Evolutionary conservation across 2,113 vertebrate species (phyloP).

Genomic region (Gnathonemus longibarbis): DNA sequence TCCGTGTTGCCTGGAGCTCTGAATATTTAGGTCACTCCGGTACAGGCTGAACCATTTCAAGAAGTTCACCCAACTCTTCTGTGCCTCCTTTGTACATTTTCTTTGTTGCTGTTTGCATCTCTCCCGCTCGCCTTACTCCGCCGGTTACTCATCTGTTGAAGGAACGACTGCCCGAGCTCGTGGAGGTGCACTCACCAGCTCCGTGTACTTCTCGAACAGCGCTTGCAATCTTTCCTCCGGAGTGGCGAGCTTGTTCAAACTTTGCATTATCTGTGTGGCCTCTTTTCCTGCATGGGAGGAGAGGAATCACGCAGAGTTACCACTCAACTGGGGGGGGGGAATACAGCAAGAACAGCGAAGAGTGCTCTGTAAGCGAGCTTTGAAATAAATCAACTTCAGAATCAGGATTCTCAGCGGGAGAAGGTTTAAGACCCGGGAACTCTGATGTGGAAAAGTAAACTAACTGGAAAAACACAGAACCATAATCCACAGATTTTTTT

Average conservation of each 20-base stretch:
- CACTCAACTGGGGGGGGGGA: background rate
- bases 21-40: constrained; percentile 35
- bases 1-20: constrained; percentile 8
- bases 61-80: constrained; percentile 19
- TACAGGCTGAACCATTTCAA: constrained; percentile 26
- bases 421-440: background rate
- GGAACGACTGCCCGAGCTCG: background rate
- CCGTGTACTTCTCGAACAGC: constrained; percentile 76
- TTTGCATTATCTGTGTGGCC: constrained; percentile 69
- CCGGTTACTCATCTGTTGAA: constrained; percentile 16
- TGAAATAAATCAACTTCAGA: constrained; percentile 20
- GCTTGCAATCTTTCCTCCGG: constrained; percentile 79
- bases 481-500: background rate
- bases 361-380: constrained; percentile 10
- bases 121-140: background rate
- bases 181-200: constrained; percentile 71
- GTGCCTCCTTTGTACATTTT: background rate
- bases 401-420: constrained; percentile 11
- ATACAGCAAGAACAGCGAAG: constrained; percentile 20
- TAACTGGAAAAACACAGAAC: background rate
- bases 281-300: constrained; percentile 64
- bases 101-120: constrained; percentile 8
- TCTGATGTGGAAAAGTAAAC: constrained; percentile 11
- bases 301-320: constrained; percentile 2
- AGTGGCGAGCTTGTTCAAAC: constrained; percentile 65